Conservation (phyloP, 2,113 vertebrate species). For the Terrapene triunguis region DNA sequence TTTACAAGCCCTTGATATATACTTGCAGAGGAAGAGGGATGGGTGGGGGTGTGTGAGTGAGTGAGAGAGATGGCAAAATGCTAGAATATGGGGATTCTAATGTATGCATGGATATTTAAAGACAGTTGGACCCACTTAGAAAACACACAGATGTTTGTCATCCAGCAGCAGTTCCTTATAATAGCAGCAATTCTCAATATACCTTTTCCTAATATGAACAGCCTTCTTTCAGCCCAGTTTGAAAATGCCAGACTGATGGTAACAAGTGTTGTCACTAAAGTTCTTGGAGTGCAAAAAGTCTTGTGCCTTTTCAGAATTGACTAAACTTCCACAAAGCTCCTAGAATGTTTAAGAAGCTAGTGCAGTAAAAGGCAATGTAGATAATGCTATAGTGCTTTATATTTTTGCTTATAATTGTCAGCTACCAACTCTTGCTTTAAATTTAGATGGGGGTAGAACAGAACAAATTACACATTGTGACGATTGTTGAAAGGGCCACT, state of each 20-base stretch:
- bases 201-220: slow-evolving; percentile 51
- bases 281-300: slow-evolving; percentile 72
- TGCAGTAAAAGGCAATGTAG: slow-evolving; percentile 65
- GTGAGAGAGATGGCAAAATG: slow-evolving; percentile 3
- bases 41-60: neutral
- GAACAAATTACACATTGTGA: slow-evolving; percentile 42
- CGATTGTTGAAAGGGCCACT: slow-evolving; percentile 57
- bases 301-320: slow-evolving; percentile 80
- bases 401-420: slow-evolving; percentile 74
- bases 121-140: slow-evolving; percentile 19
- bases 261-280: slow-evolving; percentile 29
- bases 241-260: slow-evolving; percentile 25
- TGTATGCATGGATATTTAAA: slow-evolving; percentile 45
- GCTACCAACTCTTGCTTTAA: slow-evolving; percentile 67
- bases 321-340: slow-evolving; percentile 67
- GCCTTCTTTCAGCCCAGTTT: slow-evolving; percentile 35
- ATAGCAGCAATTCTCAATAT: neutral
- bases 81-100: slow-evolving; percentile 69
- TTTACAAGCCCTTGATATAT: slow-evolving; percentile 42
- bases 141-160: neutral
- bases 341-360: slow-evolving; percentile 67
- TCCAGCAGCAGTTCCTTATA: neutral
- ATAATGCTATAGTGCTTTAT: slow-evolving; percentile 73
- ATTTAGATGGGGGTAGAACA: neutral
- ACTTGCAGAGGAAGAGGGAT: neutral